These are phyloP conservation scores for Oncopodura yosiiana DNA, from an alignment of 1,140 invertebrate genomes.

Conservation along the genomic window DNA sequence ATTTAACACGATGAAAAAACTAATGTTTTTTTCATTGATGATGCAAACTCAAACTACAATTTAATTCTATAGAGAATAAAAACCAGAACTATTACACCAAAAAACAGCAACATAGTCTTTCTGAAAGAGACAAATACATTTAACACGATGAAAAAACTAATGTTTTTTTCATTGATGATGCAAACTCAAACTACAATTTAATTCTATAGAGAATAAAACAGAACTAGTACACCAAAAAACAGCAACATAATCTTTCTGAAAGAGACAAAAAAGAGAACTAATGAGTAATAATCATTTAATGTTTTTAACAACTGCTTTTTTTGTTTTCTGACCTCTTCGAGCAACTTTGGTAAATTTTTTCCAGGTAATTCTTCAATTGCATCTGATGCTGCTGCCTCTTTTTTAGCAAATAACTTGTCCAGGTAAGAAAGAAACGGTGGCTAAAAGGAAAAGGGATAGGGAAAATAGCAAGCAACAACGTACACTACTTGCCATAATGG, in stretches of 20 bases:
- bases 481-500: too few relatives aligned
- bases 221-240: constrained; percentile 80
- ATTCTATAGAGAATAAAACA: neutral
- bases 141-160: neutral
- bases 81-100: constrained; percentile 64
- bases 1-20: neutral
- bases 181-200: neutral
- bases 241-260: constrained; percentile 85
- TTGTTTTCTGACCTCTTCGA: too few relatives aligned
- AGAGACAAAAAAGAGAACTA: too few relatives aligned
- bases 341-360: constrained; percentile 13
- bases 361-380: constrained; percentile 31
- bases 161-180: neutral
- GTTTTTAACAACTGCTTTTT: too few relatives aligned
- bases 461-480: too few relatives aligned
- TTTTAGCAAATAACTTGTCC: too few relatives aligned
- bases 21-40: neutral
- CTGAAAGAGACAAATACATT: too few relatives aligned
- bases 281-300: too few relatives aligned
- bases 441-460: too few relatives aligned
- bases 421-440: too few relatives aligned
- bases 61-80: neutral
- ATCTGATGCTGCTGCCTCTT: too few relatives aligned
- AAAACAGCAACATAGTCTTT: constrained; percentile 89
- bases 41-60: neutral